These are phyloP conservation scores for Elanoides forficatus DNA, from an alignment of 2,113 vertebrate species.

Conservation along the genomic window DNA sequence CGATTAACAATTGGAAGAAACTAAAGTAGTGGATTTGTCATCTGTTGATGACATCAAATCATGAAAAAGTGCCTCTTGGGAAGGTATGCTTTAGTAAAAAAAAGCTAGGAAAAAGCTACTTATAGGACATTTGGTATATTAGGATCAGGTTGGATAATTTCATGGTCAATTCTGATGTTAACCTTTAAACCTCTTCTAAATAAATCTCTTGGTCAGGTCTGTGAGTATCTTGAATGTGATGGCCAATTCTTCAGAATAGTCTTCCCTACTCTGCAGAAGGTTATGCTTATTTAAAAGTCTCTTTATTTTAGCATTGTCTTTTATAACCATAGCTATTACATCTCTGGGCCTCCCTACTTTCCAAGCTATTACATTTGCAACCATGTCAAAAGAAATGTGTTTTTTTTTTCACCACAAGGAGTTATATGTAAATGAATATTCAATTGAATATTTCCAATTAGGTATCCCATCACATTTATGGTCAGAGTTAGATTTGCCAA, in stretches of 20 bases:
- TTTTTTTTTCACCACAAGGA: background rate
- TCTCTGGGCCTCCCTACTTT: background rate
- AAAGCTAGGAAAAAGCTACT: background rate
- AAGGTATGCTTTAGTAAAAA: background rate
- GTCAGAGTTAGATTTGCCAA: background rate
- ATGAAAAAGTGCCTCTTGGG: background rate
- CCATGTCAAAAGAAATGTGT: background rate
- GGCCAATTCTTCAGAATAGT: rapidly evolving
- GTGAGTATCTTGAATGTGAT: background rate
- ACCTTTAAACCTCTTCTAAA: background rate
- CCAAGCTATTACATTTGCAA: background rate
- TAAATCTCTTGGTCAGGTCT: background rate
- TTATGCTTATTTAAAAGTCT: background rate
- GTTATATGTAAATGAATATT: background rate
- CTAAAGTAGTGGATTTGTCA: background rate
- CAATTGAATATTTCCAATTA: background rate
- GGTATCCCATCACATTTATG: background rate
- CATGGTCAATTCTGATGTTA: background rate
- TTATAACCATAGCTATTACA: background rate
- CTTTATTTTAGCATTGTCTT: background rate
- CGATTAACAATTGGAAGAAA: background rate
- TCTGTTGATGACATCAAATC: background rate
- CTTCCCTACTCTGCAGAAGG: background rate
- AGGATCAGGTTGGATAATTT: background rate
- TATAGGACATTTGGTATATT: background rate